Evolutionary conservation across 1,140 invertebrate species (phyloP).

Genomic region (Lanistes nyassanus): DNA sequence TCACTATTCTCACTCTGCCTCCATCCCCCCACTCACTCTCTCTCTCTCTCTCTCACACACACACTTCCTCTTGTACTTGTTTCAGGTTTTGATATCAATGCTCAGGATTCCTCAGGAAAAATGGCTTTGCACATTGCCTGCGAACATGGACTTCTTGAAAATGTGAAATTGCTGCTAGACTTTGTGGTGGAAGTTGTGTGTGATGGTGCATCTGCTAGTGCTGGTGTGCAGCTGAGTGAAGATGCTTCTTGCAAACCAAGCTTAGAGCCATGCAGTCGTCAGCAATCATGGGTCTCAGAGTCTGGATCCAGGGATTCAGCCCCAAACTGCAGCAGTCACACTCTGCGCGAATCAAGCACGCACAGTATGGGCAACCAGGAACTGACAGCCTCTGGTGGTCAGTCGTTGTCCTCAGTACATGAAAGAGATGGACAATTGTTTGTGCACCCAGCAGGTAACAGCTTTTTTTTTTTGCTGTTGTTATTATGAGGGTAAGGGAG

Average conservation of each 20-base stretch:
- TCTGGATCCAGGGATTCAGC: not conserved
- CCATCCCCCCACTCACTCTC: too few species aligned
- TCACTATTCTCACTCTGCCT: too few species aligned
- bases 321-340: conserved; percentile 1
- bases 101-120: conserved; percentile 48
- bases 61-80: not conserved
- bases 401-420: not conserved
- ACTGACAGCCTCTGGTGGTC: not conserved
- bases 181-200: conserved; percentile 76
- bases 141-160: conserved; percentile 43
- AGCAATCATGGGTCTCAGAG: not conserved
- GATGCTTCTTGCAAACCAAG: not conserved
- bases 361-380: conserved; percentile 7
- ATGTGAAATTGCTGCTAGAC: conserved; percentile 68
- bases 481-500: too few species aligned
- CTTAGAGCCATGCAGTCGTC: not conserved
- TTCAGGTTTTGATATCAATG: conserved; percentile 50
- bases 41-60: too few species aligned
- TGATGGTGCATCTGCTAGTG: not conserved
- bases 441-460: conserved; percentile 13
- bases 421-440: conserved; percentile 3
- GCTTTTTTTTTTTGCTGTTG: too few species aligned
- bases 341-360: not conserved
- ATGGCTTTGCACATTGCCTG: conserved; percentile 58
- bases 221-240: not conserved